Evolutionary conservation across 1,140 invertebrate genomes (phyloP).

Genomic region (Pissodes strobi): DNA sequence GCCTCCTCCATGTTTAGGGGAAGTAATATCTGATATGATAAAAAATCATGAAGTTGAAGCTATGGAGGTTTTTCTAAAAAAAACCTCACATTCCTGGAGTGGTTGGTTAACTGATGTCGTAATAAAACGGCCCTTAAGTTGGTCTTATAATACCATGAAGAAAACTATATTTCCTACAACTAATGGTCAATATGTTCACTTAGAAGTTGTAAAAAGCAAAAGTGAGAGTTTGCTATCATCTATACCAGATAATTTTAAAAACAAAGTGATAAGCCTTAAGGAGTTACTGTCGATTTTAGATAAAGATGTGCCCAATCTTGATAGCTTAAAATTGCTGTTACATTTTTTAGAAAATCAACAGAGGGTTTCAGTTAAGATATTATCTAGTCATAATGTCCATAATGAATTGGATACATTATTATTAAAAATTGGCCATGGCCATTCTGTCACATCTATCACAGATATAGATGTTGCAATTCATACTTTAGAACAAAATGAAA

Average conservation of each 20-base stretch:
- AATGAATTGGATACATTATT: conserved; percentile 39
- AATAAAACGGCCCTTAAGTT: conserved; percentile 52
- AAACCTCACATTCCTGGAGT: conserved; percentile 48
- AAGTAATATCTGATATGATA: conserved; percentile 55
- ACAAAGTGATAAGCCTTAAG: conserved; percentile 46
- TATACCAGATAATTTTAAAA: conserved; percentile 40
- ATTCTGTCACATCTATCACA: conserved; percentile 37
- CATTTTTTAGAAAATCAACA: conserved; percentile 41
- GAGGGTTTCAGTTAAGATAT: conserved; percentile 34
- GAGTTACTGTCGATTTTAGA: conserved; percentile 38
- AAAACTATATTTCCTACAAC: conserved; percentile 39
- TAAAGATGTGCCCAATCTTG: conserved; percentile 30
- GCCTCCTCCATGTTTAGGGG: conserved; percentile 53
- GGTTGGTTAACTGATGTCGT: conserved; percentile 53
- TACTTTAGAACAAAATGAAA: conserved; percentile 53
- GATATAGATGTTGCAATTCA: conserved; percentile 52
- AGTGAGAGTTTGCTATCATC: conserved; percentile 30
- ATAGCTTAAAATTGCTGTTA: conserved; percentile 45
- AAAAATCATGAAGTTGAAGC: conserved; percentile 48
- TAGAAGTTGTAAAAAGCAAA: conserved; percentile 40
- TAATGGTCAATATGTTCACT: conserved; percentile 40
- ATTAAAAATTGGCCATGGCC: conserved; percentile 46
- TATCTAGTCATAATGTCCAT: conserved; percentile 19
- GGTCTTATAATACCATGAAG: conserved; percentile 56
- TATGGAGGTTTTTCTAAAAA: conserved; percentile 47